Conservation (phyloP, 2,797 vertebrate genomes). For the Hypotaenidia philippensis region DNA sequence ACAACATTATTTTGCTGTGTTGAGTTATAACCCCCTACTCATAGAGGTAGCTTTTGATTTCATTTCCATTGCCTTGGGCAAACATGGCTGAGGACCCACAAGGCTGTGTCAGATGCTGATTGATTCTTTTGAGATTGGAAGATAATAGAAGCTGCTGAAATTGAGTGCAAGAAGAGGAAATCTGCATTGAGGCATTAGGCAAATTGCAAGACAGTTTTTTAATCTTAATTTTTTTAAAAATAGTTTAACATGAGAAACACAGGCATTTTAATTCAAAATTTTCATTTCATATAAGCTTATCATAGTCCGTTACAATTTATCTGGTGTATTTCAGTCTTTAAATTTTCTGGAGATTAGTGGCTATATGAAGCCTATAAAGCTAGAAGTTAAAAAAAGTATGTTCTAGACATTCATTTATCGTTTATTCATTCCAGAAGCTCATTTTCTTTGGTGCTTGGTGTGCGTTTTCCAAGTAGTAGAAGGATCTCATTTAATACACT, state of each 20-base stretch:
- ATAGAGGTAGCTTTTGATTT: conserved; percentile 78
- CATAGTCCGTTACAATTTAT: not conserved
- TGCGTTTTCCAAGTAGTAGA: not conserved
- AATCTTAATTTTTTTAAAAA: conserved; percentile 75
- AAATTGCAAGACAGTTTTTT: conserved; percentile 74
- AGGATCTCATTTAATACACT: not conserved
- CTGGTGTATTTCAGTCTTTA: not conserved
- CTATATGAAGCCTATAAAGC: not conserved
- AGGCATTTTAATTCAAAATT: conserved; percentile 9
- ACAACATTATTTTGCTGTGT: conserved; percentile 54
- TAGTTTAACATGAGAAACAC: conserved; percentile 31
- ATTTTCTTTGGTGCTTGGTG: not conserved
- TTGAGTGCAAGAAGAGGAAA: conserved; percentile 70
- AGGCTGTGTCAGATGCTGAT: conserved; percentile 77
- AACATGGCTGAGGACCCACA: conserved; percentile 77
- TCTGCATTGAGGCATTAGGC: conserved; percentile 75
- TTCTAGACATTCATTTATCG: not conserved
- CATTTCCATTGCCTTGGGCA: conserved; percentile 78
- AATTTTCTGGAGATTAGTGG: not conserved
- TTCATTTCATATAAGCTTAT: not conserved
- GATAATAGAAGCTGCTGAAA: conserved; percentile 81
- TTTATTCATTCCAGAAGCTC: not conserved
- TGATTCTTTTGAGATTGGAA: conserved; percentile 81
- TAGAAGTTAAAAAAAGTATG: not conserved
- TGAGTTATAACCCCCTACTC: conserved; percentile 69